Percentiles rank a stretch among this genome's conserved stretches.
Evolutionary conservation across 2,113 vertebrate species (phyloP).

Genomic region (Egretta garzetta): DNA sequence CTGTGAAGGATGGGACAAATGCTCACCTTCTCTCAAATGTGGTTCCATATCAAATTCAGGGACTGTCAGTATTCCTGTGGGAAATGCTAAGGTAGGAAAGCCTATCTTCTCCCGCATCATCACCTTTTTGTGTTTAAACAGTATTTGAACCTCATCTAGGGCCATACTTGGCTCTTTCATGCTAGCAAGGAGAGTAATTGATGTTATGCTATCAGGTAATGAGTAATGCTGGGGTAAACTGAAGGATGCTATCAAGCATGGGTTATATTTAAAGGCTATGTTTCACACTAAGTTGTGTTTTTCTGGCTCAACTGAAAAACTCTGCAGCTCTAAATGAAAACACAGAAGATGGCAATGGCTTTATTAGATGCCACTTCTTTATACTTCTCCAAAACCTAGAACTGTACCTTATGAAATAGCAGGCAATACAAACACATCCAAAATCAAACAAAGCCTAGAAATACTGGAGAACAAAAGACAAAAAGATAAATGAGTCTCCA

Average conservation of each 20-base stretch:
- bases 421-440: background rate
- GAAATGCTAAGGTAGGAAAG: background rate
- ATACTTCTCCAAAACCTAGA: background rate
- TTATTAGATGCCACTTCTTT: background rate
- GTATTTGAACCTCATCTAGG: background rate
- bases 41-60: background rate
- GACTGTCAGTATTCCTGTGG: background rate
- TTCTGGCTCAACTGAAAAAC: background rate
- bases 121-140: background rate
- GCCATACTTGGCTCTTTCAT: background rate
- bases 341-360: background rate
- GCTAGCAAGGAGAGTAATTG: background rate
- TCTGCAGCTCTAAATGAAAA: background rate
- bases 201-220: background rate
- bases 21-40: background rate
- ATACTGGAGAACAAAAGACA: background rate
- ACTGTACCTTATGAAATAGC: background rate
- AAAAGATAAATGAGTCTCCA: background rate
- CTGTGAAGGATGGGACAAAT: background rate
- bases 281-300: background rate
- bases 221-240: background rate
- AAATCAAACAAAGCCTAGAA: background rate
- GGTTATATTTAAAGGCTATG: background rate
- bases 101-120: background rate
- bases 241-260: background rate